Evolutionary conservation across 1,140 invertebrate species (phyloP), one percentile per base, ranked within the genome.

Genomic region (Macrotrachela quadricornifera): DNA sequence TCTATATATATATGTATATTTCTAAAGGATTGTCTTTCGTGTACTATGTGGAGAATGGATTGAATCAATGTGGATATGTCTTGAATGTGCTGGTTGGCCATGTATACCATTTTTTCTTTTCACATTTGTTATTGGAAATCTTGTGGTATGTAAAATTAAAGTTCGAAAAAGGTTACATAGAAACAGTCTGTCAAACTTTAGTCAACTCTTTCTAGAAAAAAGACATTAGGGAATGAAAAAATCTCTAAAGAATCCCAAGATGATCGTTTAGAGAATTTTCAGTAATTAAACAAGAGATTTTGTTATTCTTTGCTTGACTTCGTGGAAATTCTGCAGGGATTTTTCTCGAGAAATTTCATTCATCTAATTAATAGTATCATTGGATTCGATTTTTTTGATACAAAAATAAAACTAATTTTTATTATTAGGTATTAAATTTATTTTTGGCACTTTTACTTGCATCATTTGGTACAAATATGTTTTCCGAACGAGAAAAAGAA

Each of bases 11-110:
- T 90, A 50, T 86, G 86, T 8, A 75, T n/a, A n/a, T n/a, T n/a
- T n/a, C n/a, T n/a, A n/a, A n/a, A n/a, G n/a, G n/a, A n/a, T 94
- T 63, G 86, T 95, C 59, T 95, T 96, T 71, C 79, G 90, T 55
- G 87, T 94, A 50, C 71, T 96, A 41, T 95, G 90, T 72, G 91
- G 90, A 62, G 91, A 96, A 73, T 95, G 90, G 88, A 95, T 96
- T 59, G 86, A 94, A 66, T 90, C 86, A 30, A 90, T 94, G 83
- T 94, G 87, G 86, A 85, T 90, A 63, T 96, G 90, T 71, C 85
- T 91, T 80, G 61, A 81, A 50, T 84, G 86, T 17, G 81, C 80
- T 52, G 86, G 88, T 60, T 80, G 80, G 45, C 80, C 83, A 15
- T 94, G 90, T 67, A 85, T 94, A 61, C 87, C 87, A 38, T 94